These are phyloP conservation scores for Typhlichthys eigenmanni DNA, from an alignment of 2,797 vertebrate species.

Conservation along the genomic window DNA sequence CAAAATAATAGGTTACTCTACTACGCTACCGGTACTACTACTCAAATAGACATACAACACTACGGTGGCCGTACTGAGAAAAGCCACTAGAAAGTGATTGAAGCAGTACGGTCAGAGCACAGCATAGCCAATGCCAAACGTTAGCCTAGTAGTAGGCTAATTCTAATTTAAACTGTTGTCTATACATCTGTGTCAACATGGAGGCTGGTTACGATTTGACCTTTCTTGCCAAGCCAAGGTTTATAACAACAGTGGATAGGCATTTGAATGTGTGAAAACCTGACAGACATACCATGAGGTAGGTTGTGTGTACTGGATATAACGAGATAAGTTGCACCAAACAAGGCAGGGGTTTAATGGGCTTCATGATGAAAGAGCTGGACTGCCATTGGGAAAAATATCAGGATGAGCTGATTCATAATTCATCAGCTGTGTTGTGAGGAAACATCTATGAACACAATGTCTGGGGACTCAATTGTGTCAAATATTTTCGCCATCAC, in stretches of 20 bases:
- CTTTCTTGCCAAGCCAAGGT: not conserved
- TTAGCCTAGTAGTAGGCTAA: too few species aligned
- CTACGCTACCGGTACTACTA: too few species aligned
- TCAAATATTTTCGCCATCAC: slow-evolving; percentile 3
- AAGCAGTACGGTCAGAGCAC: not conserved
- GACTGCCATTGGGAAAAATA: slow-evolving; percentile 5
- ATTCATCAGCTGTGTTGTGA: slow-evolving; percentile 17
- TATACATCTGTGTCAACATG: not conserved
- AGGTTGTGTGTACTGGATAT: slow-evolving; percentile 11
- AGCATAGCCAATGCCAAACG: not conserved
- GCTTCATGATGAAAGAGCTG: slow-evolving; percentile 12
- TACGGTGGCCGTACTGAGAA: too few species aligned
- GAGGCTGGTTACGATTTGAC: too few species aligned
- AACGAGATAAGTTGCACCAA: slow-evolving; percentile 10
- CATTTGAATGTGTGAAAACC: slow-evolving; percentile 15
- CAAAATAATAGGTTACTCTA: not conserved
- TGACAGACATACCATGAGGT: slow-evolving; percentile 13
- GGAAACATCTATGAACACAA: slow-evolving; percentile 8
- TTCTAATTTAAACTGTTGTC: not conserved
- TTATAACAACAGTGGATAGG: not conserved
- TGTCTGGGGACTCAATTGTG: slow-evolving; percentile 17
- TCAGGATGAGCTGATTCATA: slow-evolving; percentile 13
- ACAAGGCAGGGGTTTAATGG: not conserved
- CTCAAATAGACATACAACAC: too few species aligned
- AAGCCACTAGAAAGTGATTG: slow-evolving; percentile 8